Conservation (phyloP, 2,888 invertebrate species). For the Steromphala cineraria region DNA sequence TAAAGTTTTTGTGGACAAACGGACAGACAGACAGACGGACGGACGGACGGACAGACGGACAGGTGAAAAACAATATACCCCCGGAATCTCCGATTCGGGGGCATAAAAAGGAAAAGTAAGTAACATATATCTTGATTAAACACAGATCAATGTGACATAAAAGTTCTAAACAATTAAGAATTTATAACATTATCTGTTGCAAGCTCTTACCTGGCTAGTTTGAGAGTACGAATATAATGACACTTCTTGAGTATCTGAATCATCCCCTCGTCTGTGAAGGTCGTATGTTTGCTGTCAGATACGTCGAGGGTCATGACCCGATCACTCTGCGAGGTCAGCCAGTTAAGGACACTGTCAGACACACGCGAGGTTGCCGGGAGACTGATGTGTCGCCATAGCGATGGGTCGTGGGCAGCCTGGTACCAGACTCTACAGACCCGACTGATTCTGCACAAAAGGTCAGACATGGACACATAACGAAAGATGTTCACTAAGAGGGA, state of each 20-base stretch:
- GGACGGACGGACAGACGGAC: no score
- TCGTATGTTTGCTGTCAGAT: conserved; percentile 47
- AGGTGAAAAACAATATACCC: no score
- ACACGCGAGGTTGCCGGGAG: conserved; percentile 41
- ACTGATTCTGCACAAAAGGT: conserved; percentile 34
- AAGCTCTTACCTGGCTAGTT: conserved; percentile 50
- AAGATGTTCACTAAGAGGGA: conserved; percentile 46
- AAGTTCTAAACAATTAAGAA: no score
- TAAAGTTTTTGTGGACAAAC: no score
- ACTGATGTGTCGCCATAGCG: conserved; percentile 48
- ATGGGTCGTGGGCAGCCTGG: conserved; percentile 44
- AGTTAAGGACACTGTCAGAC: conserved; percentile 37
- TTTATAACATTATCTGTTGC: neutral
- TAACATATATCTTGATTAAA: no score
- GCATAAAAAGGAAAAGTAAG: no score
- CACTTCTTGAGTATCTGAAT: conserved; percentile 43
- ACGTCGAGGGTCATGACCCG: conserved; percentile 52
- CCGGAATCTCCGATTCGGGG: no score
- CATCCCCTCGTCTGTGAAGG: conserved; percentile 50
- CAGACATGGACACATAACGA: conserved; percentile 35
- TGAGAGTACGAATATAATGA: conserved; percentile 43
- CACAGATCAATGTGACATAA: no score
- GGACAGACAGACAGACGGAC: no score
- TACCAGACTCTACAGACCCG: conserved; percentile 53
- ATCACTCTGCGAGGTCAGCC: conserved; percentile 52